Evolutionary conservation across 1,140 invertebrate genomes (phyloP).

Genomic region (Drosophila tani): DNA sequence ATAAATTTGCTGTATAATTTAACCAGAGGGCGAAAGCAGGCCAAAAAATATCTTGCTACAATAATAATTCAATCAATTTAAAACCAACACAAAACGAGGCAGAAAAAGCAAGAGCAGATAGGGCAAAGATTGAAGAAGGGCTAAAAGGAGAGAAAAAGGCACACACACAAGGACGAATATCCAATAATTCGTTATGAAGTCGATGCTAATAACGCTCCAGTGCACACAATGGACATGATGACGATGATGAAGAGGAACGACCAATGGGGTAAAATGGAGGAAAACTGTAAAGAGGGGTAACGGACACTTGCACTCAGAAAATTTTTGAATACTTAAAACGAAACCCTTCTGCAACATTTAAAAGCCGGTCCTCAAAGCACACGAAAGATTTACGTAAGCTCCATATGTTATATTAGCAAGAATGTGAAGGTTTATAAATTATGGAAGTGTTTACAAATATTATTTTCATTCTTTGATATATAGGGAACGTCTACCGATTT

Average conservation of each 20-base stretch:
- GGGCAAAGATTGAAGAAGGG: constrained; percentile 11
- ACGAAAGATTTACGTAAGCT: not conserved
- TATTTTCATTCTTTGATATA: no score
- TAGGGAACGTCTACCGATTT: no score
- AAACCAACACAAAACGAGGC: constrained; percentile 65
- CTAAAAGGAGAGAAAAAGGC: constrained; percentile 9
- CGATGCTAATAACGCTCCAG: constrained; percentile 78
- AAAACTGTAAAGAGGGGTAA: constrained; percentile 10
- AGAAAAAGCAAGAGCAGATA: constrained; percentile 46
- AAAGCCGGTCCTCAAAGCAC: no score
- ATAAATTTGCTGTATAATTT: constrained; percentile 26
- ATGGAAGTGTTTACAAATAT: not conserved
- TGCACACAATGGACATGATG: constrained; percentile 73
- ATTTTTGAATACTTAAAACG: not conserved
- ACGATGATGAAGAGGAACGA: constrained; percentile 43
- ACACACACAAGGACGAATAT: constrained; percentile 57
- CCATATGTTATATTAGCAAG: no score
- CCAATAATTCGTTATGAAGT: constrained; percentile 82
- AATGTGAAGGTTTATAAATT: no score
- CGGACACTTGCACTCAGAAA: constrained; percentile 26
- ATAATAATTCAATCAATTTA: constrained; percentile 80
- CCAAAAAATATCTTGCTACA: constrained; percentile 41
- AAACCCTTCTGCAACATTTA: not conserved
- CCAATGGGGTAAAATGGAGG: constrained; percentile 17
- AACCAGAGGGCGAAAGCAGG: constrained; percentile 15